These are phyloP conservation scores for Thymelicus sylvestris DNA, from an alignment of 2,888 invertebrate genomes.

Conservation along the genomic window DNA sequence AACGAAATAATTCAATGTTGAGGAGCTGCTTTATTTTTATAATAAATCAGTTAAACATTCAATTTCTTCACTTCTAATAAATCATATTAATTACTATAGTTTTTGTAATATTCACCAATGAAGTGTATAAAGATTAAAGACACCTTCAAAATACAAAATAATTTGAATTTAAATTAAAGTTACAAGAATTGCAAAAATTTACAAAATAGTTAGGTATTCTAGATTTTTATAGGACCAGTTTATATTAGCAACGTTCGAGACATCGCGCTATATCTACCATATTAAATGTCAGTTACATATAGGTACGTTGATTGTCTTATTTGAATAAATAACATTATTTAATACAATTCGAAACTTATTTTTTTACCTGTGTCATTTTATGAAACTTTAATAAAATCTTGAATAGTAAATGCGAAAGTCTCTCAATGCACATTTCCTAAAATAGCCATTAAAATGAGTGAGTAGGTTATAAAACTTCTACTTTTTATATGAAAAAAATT, in stretches of 20 bases:
- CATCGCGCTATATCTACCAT: not conserved
- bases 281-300: not conserved
- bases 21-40: not conserved
- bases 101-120: not conserved
- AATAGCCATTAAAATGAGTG: no score
- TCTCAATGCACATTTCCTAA: no score
- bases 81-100: not conserved
- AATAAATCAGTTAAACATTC: slow-evolving; percentile 1
- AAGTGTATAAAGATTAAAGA: no score
- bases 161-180: not conserved
- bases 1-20: not conserved
- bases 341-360: no score
- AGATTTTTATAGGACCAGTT: not conserved
- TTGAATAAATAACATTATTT: no score
- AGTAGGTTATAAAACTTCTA: no score
- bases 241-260: not conserved
- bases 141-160: not conserved
- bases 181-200: not conserved
- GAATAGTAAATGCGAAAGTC: no score
- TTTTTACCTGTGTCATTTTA: no score
- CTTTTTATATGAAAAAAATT: no score
- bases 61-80: slow-evolving; percentile 4
- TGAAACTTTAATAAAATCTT: no score
- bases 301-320: no score
- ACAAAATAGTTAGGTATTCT: not conserved